Base-by-base conservation (phyloP, 2,888 invertebrate genomes). In the Sarcophaga subvicina region DNA sequence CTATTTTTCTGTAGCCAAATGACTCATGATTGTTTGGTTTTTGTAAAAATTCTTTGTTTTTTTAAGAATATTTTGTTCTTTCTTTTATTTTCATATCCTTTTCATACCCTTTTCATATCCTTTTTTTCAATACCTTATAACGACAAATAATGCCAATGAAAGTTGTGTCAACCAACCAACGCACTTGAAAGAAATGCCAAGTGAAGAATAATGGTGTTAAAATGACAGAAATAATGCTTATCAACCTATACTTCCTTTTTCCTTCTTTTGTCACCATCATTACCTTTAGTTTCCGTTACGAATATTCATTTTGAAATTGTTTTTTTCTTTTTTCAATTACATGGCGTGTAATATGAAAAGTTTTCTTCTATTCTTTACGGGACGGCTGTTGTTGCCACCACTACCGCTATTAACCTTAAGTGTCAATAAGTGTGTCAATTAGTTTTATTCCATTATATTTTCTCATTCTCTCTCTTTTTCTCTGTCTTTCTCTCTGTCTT, bases 391-490 rank as follows among this genome's bases (percentile, higher is more conserved):
- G 8, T 10, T 37, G 37, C 37, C 37, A 37, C 8, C 37, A 54
- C 25, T 83, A 72, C 66, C 22, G 49, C n/a, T 14, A 62, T 60
- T 66, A 54, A 78, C 54, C 78, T 78, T 63, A 73, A 83, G 27
- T 77, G 77, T 83, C 82, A 77, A 77, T 83, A 72, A 83, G 60
- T 60, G 54, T 79, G 67, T 83, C 83, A 83, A 83, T 79, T 83
- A 83, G 67, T 73, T 73, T 67, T 25, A 22, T 49, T 69, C 47
- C 49, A 22, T 20, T 62, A 66, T 70, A 6, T 6, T 8, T 8
- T 37, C 37, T 37, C 37, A 8, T 37, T 37, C 37, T 37, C 37
- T 2, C 10, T 10, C 37, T 2, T 8, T 37, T 1, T 37, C 8
- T 37, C 8, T 37, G 1, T 37, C 37, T 37, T 4, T 37, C 37